Evolutionary conservation across 2,113 vertebrate species (phyloP), one percentile per base, ranked within the genome.

Genomic region (Phrynocephalus versicolor): DNA sequence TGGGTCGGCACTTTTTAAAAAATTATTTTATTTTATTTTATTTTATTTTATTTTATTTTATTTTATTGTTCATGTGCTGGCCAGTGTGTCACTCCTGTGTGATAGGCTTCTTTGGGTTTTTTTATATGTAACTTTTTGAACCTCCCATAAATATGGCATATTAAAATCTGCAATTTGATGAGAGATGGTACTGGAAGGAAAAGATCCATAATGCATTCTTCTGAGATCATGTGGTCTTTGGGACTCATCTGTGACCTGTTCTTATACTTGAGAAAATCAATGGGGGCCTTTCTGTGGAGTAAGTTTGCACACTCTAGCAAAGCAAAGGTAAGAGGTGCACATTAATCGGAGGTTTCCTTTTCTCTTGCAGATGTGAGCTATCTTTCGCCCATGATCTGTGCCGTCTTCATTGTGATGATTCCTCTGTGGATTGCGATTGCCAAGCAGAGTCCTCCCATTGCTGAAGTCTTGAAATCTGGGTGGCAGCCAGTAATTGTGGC

Each of bases 401-500:
- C 94, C 0, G 21, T 97, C 79, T 98, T 99, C 94, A 87, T 97
- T 82, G 87, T 95, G 57, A 95, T 99, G 93, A 98, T 97, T 85
- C 98, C 98, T 0, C 18, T 98, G 33, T 99, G 98, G 97, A 93
- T 98, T 90, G 73, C 97, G 64, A 92, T 98, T 0, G 97, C 97
- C 80, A 96, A 92, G 45, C 96, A 95, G 84, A 97, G 95, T 79
- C 97, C 98, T 1, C 95, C 97, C 83, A 96, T 98, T 89, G 89
- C 91, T 0, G 97, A 98, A 93, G 96, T 99, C 13, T 96, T 99
- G 37, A 97, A 96, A 72, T 97, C 97, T 0, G 98, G 98, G 2
- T 99, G 98, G 98, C 96, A 98, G 89, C 99, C 99, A 0, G 97
- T 99, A n/a, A 96, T 99, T 37, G 95, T 98, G 3, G 98, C 98